These are phyloP conservation scores for Unio pictorum DNA, from an alignment of 2,888 invertebrate genomes.

Conservation along the genomic window DNA sequence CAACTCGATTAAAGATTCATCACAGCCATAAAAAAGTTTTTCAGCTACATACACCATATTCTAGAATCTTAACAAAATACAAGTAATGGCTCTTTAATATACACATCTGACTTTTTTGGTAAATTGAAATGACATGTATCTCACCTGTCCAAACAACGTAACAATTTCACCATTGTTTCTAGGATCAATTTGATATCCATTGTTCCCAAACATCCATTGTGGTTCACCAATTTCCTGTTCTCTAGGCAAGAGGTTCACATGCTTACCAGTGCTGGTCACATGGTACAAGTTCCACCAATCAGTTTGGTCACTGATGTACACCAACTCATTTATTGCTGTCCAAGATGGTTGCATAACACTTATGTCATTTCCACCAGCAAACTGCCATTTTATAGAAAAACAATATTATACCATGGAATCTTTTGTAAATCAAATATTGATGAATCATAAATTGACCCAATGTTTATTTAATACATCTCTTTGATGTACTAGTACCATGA, in stretches of 20 bases:
- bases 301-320: conserved; percentile 68
- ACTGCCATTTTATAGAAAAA: conserved; percentile 19
- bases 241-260: conserved; percentile 50
- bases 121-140: conserved; percentile 6
- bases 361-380: conserved; percentile 52
- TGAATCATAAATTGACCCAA: too few relatives aligned
- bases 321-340: conserved; percentile 62
- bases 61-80: too few relatives aligned
- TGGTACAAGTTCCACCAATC: conserved; percentile 72
- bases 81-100: neutral
- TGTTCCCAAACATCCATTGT: conserved; percentile 65
- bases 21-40: too few relatives aligned
- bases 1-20: too few relatives aligned
- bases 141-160: conserved; percentile 47
- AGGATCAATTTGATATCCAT: conserved; percentile 58
- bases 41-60: too few relatives aligned
- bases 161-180: conserved; percentile 49
- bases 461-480: too few relatives aligned
- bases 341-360: conserved; percentile 70
- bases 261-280: conserved; percentile 52
- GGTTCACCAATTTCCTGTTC: conserved; percentile 63
- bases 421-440: too few relatives aligned
- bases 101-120: neutral
- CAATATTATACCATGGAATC: neutral
- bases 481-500: too few relatives aligned